Evolutionary conservation across 2,888 invertebrate genomes (phyloP), one percentile per base, ranked within the genome.

Genomic region (Oxyteleia sp.): DNA sequence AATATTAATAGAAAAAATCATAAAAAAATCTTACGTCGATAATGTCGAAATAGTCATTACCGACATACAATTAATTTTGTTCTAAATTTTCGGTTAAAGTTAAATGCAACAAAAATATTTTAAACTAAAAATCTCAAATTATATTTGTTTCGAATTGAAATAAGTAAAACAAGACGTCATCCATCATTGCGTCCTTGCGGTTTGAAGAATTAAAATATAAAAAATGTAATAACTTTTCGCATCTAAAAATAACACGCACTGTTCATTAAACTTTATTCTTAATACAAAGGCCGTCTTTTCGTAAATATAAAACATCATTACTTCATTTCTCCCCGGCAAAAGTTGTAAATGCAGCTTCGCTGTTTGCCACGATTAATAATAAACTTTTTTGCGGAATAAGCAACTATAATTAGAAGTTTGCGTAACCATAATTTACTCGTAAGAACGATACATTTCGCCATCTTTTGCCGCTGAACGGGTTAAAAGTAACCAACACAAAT

Each of bases 331-430:
- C 20, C 29, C 8, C 29, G 15, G 66, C 61, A 38, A 55, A 74
- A 81, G 74, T 74, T 80, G 64, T 23, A 53, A 81, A 51, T 51
- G 74, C 45, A 69, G 43, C 53, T 51, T 23, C 51, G 61, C 55
- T 81, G 57, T 72, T 66, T 59, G 45, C 66, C 45, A 72, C 66
- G 61, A 72, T 80, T 80, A 80, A 72, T 75, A 81, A 75, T 68
- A 74, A 81, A 81, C 55, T 81, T 81, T 79, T 74, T 74, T 69
- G 68, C 41, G 47, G 49, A 26, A 74, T 68, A 61, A 69, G 55
- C 69, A 59, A 66, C 68, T 66, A 61, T 74, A 81, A 81, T 81
- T 74, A 81, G 68, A 75, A 74, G 74, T 81, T 81, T 75, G 47
- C 55, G 45, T 51, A 80, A 57, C 61, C 74, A 74, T 80, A 66